phyloP scores from a whole-genome alignment of 2,888 invertebrate genomes.

The Brachyopa scutellaris region DNA sequence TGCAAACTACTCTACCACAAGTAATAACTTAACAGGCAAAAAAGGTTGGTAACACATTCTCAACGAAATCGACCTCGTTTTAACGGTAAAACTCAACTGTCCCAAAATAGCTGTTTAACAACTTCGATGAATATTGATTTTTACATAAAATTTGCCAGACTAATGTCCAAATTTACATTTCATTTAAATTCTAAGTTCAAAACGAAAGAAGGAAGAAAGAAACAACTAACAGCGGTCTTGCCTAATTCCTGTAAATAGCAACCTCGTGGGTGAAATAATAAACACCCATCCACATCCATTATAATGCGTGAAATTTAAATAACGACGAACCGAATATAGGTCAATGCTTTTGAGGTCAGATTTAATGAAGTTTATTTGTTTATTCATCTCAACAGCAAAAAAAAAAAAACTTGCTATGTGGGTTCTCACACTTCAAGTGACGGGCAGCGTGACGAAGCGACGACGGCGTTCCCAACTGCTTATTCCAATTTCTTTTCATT shows the following conservation, averaged over 20 bases:
- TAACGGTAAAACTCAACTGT: neutral
- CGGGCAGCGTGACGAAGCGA: no score
- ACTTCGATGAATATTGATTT: slow-evolving; percentile 27
- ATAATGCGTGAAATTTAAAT: slow-evolving; percentile 43
- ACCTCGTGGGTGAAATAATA: slow-evolving; percentile 49
- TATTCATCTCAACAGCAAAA: slow-evolving; percentile 35
- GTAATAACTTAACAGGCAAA: neutral
- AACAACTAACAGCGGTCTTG: neutral
- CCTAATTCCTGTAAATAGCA: slow-evolving; percentile 14
- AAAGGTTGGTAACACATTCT: neutral
- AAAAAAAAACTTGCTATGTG: slow-evolving; percentile 21
- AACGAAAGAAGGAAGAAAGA: neutral
- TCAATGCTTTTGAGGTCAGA: slow-evolving; percentile 66
- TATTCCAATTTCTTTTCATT: slow-evolving; percentile 65
- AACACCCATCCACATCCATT: slow-evolving; percentile 25
- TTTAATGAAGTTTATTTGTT: slow-evolving; percentile 63
- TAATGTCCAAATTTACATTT: slow-evolving; percentile 28
- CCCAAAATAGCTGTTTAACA: neutral
- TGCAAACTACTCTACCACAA: neutral
- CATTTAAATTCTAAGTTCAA: slow-evolving; percentile 11
- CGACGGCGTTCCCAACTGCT: slow-evolving; percentile 20
- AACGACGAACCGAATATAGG: slow-evolving; percentile 44
- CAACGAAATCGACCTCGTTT: slow-evolving; percentile 27
- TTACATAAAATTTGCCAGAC: slow-evolving; percentile 15
- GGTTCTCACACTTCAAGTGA: neutral